Percentiles rank a stretch among this genome's conserved stretches.
Conservation (phyloP, 2,797 vertebrate genomes). For the Furcifer pardalis region DNA sequence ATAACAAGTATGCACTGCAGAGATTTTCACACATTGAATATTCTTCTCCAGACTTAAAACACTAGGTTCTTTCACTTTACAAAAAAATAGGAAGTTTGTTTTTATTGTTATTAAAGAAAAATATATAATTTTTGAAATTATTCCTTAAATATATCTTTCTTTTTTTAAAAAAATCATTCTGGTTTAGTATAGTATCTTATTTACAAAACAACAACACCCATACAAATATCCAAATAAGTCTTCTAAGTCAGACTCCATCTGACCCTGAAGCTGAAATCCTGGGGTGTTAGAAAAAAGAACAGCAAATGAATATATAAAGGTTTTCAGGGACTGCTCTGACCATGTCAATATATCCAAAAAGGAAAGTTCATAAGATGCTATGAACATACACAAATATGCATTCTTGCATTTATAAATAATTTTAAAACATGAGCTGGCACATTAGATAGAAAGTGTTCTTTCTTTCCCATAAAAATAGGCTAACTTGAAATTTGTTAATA, state of each 20-base stretch:
- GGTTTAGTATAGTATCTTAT: slow-evolving; percentile 24
- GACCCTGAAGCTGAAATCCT: slow-evolving; percentile 59
- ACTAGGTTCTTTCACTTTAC: slow-evolving; percentile 49
- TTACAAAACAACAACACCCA: slow-evolving; percentile 65
- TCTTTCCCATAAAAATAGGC: slow-evolving; percentile 67
- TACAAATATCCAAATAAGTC: slow-evolving; percentile 64
- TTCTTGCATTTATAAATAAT: slow-evolving; percentile 53
- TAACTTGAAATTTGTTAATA: slow-evolving; percentile 51
- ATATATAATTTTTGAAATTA: slow-evolving; percentile 47
- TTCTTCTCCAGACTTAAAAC: slow-evolving; percentile 54
- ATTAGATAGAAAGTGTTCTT: slow-evolving; percentile 64
- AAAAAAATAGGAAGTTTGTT: slow-evolving; percentile 62
- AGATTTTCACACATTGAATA: slow-evolving; percentile 52
- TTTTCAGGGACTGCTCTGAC: slow-evolving; percentile 28
- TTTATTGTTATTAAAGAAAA: slow-evolving; percentile 39
- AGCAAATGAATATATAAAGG: not conserved
- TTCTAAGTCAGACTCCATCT: slow-evolving; percentile 60
- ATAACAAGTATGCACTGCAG: slow-evolving; percentile 54
- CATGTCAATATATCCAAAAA: slow-evolving; percentile 55
- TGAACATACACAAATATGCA: slow-evolving; percentile 42
- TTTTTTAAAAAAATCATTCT: slow-evolving; percentile 55
- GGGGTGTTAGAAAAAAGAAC: slow-evolving; percentile 38
- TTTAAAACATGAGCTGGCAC: slow-evolving; percentile 57
- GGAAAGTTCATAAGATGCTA: slow-evolving; percentile 51
- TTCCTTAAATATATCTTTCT: slow-evolving; percentile 73